Evolutionary conservation across 2,797 vertebrate genomes (phyloP), one percentile per base, ranked within the genome.

Genomic region (Schizopygopsis malacanthus): DNA sequence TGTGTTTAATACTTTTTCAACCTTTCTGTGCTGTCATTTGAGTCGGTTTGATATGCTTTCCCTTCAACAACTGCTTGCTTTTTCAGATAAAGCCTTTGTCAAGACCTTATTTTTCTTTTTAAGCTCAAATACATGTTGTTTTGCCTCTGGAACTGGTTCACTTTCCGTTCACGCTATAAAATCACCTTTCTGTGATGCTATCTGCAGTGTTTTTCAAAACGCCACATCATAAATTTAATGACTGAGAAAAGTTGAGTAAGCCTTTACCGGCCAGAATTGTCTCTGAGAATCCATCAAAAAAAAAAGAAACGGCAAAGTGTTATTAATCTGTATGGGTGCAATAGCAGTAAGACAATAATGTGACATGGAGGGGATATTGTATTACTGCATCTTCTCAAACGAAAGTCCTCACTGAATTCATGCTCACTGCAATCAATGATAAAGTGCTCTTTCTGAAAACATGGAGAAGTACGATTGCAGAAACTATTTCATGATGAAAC

Each of bases 401-500:
- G 47, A 81, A 12, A 65, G 70, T 47, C 33, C 6, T 79, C 43
- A 70, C 6, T 75, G 79, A 47, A 70, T 81, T 33, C 8, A 65
- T 12, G 61, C n/a, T 85, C 50, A 77, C 16, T 2, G 54, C 37
- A 76, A 72, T 85, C 25, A 79, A 45, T 63, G 43, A 61, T 75
- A 73, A 79, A 72, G 73, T 56, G n/a, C 47, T 82, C 47, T 20
- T 39, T 82, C 15, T 59, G 52, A 61, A 86, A 79, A 77, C 80
- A 33, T 39, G 6, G 41, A 45, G n/a, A 75, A 83, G 83, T 39
- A 67, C 6, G 4, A 63, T 33, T 70, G 39, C 43, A 33, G 22
- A 73, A 25, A 28, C 79, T 8, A 43, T 85, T 70, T 85, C 52
- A 69, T 16, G 37, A 22, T 78, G 79, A 75, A 59, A 61, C 45